phyloP scores from a whole-genome alignment of 37 sponge, comb jelly and placozoan genomes.

The Bolinopsis microptera region DNA sequence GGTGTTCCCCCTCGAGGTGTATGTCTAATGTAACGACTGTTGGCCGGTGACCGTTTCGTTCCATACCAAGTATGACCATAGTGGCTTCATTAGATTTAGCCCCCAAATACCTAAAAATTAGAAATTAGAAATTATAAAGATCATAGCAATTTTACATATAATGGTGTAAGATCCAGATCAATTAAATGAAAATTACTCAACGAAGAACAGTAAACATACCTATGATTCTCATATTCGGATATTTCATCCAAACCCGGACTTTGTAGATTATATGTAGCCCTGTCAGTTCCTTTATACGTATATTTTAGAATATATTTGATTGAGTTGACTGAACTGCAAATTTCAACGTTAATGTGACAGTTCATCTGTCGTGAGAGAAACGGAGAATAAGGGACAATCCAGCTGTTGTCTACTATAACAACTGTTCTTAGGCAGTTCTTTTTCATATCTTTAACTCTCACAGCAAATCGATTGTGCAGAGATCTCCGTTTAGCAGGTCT shows the following conservation, averaged over 20 bases:
- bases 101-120: constrained; percentile 70
- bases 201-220: too few relatives aligned
- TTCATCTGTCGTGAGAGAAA: constrained; percentile 47
- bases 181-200: too few relatives aligned
- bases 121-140: too few relatives aligned
- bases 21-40: constrained; percentile 64
- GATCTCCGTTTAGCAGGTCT: too few relatives aligned
- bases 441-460: too few relatives aligned
- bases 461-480: too few relatives aligned
- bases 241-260: constrained; percentile 67
- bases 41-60: constrained; percentile 68
- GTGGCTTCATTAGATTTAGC: constrained; percentile 69
- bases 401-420: constrained; percentile 68
- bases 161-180: too few relatives aligned
- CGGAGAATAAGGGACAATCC: constrained; percentile 71
- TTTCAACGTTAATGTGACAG: constrained; percentile 70
- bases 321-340: constrained; percentile 66
- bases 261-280: constrained; percentile 6
- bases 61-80: constrained; percentile 70
- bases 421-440: not conserved
- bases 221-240: constrained; percentile 23
- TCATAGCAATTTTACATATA: too few relatives aligned
- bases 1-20: constrained; percentile 70
- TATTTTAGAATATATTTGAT: constrained; percentile 74
- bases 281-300: constrained; percentile 70